Percentiles rank a stretch among this genome's conserved stretches.
phyloP scores from a whole-genome alignment of 2,888 invertebrate species.

The Cylloceria caligata region DNA sequence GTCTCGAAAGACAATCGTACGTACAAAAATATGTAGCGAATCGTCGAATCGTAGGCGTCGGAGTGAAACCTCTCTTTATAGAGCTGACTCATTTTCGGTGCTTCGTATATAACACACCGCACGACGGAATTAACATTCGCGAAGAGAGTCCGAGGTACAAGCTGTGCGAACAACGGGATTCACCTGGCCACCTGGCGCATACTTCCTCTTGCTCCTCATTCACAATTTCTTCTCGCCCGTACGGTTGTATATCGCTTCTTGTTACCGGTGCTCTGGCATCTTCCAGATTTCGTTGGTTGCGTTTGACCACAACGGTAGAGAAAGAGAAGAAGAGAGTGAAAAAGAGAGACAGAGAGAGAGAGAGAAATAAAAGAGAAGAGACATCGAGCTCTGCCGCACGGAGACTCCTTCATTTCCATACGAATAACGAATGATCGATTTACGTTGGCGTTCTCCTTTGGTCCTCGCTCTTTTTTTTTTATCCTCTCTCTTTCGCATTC shows the following conservation, averaged over 20 bases:
- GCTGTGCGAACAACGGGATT: conserved; percentile 50
- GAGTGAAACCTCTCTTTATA: conserved; percentile 50
- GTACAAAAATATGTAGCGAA: conserved; percentile 23
- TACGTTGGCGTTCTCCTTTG: conserved; percentile 48
- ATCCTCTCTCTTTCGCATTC: conserved; percentile 18
- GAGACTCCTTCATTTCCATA: conserved; percentile 57
- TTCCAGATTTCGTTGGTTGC: conserved; percentile 41
- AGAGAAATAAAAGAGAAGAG: conserved; percentile 30
- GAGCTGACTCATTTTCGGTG: conserved; percentile 49
- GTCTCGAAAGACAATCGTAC: conserved; percentile 48
- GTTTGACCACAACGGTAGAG: conserved; percentile 21
- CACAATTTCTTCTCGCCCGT: conserved; percentile 52
- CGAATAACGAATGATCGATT: conserved; percentile 66
- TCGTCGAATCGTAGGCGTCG: conserved; percentile 59
- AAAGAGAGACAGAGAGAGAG: too few species aligned
- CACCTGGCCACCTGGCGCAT: conserved; percentile 42
- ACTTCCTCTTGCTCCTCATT: conserved; percentile 19
- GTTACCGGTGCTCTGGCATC: conserved; percentile 39
- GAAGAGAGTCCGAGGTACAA: conserved; percentile 25
- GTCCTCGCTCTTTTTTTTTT: not conserved
- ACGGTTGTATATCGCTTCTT: conserved; percentile 51
- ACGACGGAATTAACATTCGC: conserved; percentile 46
- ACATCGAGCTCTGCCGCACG: not conserved
- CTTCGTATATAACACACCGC: conserved; percentile 14
- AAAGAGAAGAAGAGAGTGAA: not conserved